These are phyloP conservation scores for Pachyseris speciosa DNA, from an alignment of 64 coral and sea anemone genomes.

Conservation along the genomic window DNA sequence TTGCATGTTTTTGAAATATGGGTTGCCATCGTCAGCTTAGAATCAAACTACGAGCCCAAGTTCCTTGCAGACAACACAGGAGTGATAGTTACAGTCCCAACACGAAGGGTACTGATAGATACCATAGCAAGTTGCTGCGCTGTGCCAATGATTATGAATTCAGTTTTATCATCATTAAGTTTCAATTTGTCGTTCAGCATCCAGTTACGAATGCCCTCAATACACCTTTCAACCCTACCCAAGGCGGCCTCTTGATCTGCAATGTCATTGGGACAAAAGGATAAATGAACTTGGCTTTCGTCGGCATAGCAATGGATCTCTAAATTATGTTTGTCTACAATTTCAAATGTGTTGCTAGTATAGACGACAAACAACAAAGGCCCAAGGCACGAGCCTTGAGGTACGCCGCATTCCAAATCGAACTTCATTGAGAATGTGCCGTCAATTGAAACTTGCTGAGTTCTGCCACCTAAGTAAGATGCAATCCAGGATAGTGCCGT, in stretches of 20 bases:
- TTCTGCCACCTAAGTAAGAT: neutral
- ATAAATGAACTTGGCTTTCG: neutral
- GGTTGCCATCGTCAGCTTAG: neutral
- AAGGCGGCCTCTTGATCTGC: neutral
- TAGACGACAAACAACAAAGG: neutral
- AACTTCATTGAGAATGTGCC: neutral
- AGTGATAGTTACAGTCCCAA: neutral
- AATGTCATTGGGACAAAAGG: neutral
- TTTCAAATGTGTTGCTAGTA: neutral
- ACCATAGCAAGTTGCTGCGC: neutral
- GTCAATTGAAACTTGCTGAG: neutral
- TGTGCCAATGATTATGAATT: neutral
- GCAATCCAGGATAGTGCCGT: neutral
- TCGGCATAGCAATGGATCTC: slow-evolving; percentile 1
- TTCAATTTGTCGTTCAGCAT: neutral
- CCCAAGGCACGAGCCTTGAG: slow-evolving; percentile 6
- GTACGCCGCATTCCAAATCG: neutral
- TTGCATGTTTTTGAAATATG: neutral
- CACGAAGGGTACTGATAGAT: neutral
- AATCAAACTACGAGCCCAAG: neutral
- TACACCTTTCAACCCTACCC: neutral
- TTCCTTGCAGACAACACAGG: neutral
- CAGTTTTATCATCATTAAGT: neutral
- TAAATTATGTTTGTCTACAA: neutral
- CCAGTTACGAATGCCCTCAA: neutral